Evolutionary conservation across 2,888 invertebrate genomes (phyloP), one percentile per base, ranked within the genome.

Genomic region (Agrotis exclamationis): DNA sequence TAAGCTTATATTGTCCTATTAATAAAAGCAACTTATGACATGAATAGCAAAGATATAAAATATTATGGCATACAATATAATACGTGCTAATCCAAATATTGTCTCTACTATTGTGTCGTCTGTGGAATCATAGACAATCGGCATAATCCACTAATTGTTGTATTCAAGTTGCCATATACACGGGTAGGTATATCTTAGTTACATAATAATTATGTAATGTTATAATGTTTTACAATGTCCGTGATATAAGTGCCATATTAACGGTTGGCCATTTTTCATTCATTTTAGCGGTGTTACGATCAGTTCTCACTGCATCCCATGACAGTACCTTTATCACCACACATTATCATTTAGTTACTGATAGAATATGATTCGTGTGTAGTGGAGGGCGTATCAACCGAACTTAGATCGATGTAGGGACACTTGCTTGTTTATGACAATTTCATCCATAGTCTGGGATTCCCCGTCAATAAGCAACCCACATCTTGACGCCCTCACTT

Each of bases 181-280:
- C 93, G 92, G 92, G 93, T 90, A 90, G 84, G 85, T 90, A 82
- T 84, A 82, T 84, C 72, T 86, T 84, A 86, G 85, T 87, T 88
- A 88, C 85, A 85, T 90, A 87, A 63, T 80, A 39, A 39, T 39
- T 39, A 50, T 80, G 63, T 83, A 79, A 67, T 74, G 45, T 53
- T 87, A 85, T 88, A 84, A 89, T 87, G 83, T 87, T 83, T 88
- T 80, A 87, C 79, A 85, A 82, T 84, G 88, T 90, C 94, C 94
- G 95, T 94, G 95, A 94, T 93, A 89, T 83, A 86, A 90, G 94
- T 95, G 95, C 95, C 94, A 95, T 95, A 95, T 80, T 86, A 84
- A 79, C 80, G 73, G 88, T 90, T 91, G 93, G 92, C 92, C 88
- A 89, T 88, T 78, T 84, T 88, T 88, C 86, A 89, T 88, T 83